Percentiles rank a stretch among this genome's conserved stretches.
These are phyloP conservation scores for Mastigias papua DNA, from an alignment of 30 jellyfish, hydroid and myxozoan species.

Conservation along the genomic window DNA sequence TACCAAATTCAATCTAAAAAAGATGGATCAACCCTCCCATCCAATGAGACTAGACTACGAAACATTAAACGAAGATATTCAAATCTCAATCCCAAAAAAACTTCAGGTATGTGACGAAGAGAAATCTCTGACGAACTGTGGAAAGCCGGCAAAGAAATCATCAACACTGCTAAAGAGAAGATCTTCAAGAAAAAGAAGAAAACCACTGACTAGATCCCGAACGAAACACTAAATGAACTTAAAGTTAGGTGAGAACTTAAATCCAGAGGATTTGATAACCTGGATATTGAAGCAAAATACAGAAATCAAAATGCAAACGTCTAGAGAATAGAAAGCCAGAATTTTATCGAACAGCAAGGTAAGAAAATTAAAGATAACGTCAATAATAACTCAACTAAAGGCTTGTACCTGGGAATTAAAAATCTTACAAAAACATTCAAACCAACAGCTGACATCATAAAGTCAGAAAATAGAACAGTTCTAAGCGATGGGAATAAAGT, in stretches of 20 bases:
- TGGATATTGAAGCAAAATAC: conserved; percentile 1
- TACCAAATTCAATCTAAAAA: background rate
- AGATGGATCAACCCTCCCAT: background rate
- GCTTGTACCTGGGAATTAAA: conserved; percentile 1
- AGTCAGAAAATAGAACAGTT: conserved; percentile 18
- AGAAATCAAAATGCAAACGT: conserved; percentile 30
- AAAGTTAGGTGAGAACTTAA: conserved; percentile 1
- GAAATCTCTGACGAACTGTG: conserved; percentile 44
- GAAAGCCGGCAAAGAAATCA: conserved; percentile 25
- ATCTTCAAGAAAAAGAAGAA: conserved; percentile 20
- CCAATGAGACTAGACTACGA: conserved; percentile 28
- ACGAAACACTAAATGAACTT: conserved; percentile 22
- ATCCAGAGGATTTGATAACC: conserved; percentile 14
- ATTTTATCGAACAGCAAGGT: conserved; percentile 13
- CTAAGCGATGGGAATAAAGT: conserved; percentile 17
- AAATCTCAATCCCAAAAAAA: background rate
- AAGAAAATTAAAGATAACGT: conserved; percentile 22
- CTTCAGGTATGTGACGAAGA: conserved; percentile 38
- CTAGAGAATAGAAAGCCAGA: conserved; percentile 45
- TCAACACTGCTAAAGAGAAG: conserved; percentile 30
- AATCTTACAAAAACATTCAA: conserved; percentile 3
- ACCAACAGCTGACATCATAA: conserved; percentile 6
- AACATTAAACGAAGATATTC: background rate
- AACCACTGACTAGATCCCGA: conserved; percentile 1
- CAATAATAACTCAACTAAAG: background rate